These are phyloP conservation scores for Omphaloscelis lunosa DNA, from an alignment of 2,888 invertebrate genomes.

Conservation along the genomic window DNA sequence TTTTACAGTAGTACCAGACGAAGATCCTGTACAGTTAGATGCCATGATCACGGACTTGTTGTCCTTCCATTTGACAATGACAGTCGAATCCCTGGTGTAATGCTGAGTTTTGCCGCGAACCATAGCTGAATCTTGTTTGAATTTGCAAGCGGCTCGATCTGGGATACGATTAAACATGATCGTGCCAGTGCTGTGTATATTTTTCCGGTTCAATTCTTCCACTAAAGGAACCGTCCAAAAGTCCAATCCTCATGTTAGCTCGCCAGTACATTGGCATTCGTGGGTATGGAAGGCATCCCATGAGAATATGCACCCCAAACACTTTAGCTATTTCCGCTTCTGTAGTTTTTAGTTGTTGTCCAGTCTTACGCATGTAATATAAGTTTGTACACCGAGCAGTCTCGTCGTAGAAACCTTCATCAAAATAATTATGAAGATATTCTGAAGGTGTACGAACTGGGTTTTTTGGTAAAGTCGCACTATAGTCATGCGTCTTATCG, in stretches of 20 bases:
- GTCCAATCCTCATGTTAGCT: constrained; percentile 12
- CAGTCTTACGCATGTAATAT: constrained; percentile 34
- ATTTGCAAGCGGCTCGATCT: no score
- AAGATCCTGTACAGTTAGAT: no score
- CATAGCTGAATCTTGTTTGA: no score
- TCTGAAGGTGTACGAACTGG: constrained; percentile 23
- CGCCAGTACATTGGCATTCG: constrained; percentile 3
- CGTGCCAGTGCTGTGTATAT: no score
- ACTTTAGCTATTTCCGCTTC: constrained; percentile 28
- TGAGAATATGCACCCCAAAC: constrained; percentile 28
- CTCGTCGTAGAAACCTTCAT: constrained; percentile 31
- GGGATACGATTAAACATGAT: no score
- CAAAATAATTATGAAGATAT: constrained; percentile 24
- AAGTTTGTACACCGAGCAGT: constrained; percentile 35
- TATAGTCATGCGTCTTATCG: constrained; percentile 13
- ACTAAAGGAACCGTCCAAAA: constrained; percentile 9
- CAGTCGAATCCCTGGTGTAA: no score
- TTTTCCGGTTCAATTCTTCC: neutral
- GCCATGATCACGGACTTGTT: no score
- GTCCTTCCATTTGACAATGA: no score
- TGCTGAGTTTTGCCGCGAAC: no score
- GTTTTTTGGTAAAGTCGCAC: constrained; percentile 1
- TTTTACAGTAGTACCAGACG: no score
- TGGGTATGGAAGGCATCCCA: constrained; percentile 36
- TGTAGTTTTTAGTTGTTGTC: constrained; percentile 29